Percentiles rank a stretch among this genome's conserved stretches.
phyloP scores from a whole-genome alignment of 2,888 invertebrate species.

The Macaria notata region DNA sequence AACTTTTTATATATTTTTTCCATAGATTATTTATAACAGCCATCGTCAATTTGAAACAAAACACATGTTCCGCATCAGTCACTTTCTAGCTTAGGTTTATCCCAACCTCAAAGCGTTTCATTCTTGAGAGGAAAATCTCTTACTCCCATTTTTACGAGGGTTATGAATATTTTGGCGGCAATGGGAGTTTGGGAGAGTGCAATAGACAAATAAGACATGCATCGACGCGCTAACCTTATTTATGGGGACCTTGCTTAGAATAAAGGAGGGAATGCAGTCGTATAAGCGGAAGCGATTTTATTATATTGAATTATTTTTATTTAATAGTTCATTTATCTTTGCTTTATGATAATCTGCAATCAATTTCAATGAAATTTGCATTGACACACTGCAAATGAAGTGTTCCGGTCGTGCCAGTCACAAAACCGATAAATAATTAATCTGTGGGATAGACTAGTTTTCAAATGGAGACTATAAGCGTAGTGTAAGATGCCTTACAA shows the following conservation, averaged over 20 bases:
- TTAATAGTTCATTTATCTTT: too few relatives aligned
- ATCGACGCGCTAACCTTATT: conserved; percentile 30
- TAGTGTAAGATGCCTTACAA: too few relatives aligned
- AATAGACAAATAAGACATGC: conserved; percentile 32
- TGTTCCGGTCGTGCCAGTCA: too few relatives aligned
- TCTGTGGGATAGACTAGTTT: too few relatives aligned
- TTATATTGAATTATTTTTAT: neutral
- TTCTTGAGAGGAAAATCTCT: conserved; percentile 13
- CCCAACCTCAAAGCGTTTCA: conserved; percentile 1
- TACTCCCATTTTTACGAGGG: conserved; percentile 18
- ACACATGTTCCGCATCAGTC: neutral
- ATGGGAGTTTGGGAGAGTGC: conserved; percentile 25
- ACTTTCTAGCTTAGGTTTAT: neutral
- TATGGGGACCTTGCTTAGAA: conserved; percentile 27
- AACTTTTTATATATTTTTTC: too few relatives aligned
- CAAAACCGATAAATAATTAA: too few relatives aligned
- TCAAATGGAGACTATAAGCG: too few relatives aligned
- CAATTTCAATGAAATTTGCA: too few relatives aligned
- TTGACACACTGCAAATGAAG: too few relatives aligned
- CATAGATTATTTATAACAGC: too few relatives aligned
- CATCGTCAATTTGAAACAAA: neutral
- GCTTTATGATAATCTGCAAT: too few relatives aligned
- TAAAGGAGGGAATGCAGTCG: neutral
- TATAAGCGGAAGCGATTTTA: conserved; percentile 11
- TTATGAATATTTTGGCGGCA: conserved; percentile 27